Base-by-base conservation (phyloP, 2,797 vertebrate species). In the Hemibagrus guttatus region DNA sequence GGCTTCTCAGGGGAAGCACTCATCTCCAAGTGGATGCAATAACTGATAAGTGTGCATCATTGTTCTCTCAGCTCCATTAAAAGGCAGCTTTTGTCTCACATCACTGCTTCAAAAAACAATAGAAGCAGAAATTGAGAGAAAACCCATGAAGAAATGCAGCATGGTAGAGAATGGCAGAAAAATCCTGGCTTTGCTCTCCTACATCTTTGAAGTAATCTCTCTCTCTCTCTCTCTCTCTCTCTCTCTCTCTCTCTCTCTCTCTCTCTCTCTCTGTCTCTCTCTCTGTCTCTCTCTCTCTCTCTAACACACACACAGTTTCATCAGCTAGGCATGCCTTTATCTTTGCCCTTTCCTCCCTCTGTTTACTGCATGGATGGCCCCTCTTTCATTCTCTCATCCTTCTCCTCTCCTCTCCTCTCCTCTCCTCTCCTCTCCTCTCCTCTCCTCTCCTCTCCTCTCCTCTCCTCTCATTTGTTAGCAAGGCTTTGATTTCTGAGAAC, bases 401-500 rank as follows among this genome's bases (percentile, higher is more conserved):
- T 39, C 39, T 42, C 54, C 39, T 42, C 26, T 54, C 89, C 91
- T 90, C 91, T 91, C 91, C 88, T 90, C 88, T 91, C 88, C 89
- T 89, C 49, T 74, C 49, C 6, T 90, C 91, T 91, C 91, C 88
- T 90, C 88, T 91, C 88, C 89, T 89, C 49, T 74, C 49, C 6
- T 56, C 21, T 39, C n/a, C 31, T 28, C 12, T 56, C 52, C 71
- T 80, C 21, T 58, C 49, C 88, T 90, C 89, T 90, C 91, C 82
- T 88, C 68, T 76, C 71, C 88, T 91, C 90, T 92, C 89, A 90
- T 90, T 93, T 90, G 90, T 89, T 91, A 93, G 92, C 91, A 91
- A 88, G 87, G 92, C 93, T 95, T 95, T 95, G 93, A 95, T 95
- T 93, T 93, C 88, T 91, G 87, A 94, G 92, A 93, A 94, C 92